Conservation (phyloP, 2,888 invertebrate genomes). For the Megaustenia siamemsis region DNA sequence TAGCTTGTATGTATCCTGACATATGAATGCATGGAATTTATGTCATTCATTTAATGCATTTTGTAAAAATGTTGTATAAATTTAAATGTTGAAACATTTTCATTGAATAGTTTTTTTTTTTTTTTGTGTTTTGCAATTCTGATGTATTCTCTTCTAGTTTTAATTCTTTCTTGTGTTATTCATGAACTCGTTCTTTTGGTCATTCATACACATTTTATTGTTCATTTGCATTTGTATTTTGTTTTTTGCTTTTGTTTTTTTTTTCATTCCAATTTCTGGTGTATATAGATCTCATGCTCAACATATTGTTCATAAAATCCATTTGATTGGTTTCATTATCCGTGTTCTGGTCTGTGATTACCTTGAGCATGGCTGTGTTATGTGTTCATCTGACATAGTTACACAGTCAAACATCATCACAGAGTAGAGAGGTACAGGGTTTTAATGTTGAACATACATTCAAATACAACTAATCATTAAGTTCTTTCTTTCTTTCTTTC, state of each 20-base stretch:
- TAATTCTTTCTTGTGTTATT: too few species aligned
- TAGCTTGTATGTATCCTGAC: not conserved
- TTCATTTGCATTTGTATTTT: not conserved
- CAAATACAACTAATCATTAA: too few species aligned
- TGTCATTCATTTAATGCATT: not conserved
- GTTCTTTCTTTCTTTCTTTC: too few species aligned
- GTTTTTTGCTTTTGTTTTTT: not conserved
- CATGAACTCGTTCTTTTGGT: too few species aligned
- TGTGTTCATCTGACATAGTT: not conserved
- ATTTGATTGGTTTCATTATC: not conserved
- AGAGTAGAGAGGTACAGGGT: too few species aligned
- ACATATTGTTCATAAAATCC: too few species aligned
- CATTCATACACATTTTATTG: not conserved
- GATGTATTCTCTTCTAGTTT: too few species aligned
- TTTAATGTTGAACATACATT: too few species aligned
- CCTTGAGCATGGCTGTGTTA: not conserved
- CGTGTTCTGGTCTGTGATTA: constrained; percentile 30
- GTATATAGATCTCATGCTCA: not conserved
- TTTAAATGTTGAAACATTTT: not conserved
- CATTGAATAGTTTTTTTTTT: not conserved
- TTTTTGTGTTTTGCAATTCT: not conserved
- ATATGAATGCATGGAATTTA: not conserved
- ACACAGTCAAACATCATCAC: too few species aligned
- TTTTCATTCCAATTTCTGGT: constrained; percentile 4
- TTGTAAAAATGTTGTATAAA: not conserved